Conservation (phyloP, 1,140 invertebrate genomes). For the Danaus melanippus region DNA sequence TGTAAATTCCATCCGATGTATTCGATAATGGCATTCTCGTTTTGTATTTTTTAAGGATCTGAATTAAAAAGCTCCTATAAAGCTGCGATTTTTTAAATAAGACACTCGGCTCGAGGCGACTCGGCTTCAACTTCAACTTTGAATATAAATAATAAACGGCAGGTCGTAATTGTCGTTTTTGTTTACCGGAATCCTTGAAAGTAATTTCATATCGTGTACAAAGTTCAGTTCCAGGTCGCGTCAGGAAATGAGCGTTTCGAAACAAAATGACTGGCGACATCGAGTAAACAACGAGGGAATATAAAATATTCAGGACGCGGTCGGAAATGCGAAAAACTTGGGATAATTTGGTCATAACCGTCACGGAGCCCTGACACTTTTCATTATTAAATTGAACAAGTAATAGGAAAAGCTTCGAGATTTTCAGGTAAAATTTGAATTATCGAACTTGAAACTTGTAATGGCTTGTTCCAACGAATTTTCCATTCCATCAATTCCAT, state of each 20-base stretch:
- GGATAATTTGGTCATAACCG: constrained; percentile 13
- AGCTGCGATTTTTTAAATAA: background rate
- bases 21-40: background rate
- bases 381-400: constrained; percentile 1
- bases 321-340: constrained; percentile 18
- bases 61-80: background rate
- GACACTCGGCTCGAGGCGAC: too few species aligned
- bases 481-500: too few species aligned
- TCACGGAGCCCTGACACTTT: constrained; percentile 7
- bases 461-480: too few species aligned
- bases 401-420: too few species aligned
- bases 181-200: constrained; percentile 10
- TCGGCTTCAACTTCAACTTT: too few species aligned
- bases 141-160: too few species aligned
- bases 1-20: constrained; percentile 29
- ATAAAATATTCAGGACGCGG: constrained; percentile 19
- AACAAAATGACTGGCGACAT: constrained; percentile 12
- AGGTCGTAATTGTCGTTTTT: too few species aligned
- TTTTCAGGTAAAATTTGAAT: too few species aligned
- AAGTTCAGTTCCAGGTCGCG: constrained; percentile 10
- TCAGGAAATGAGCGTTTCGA: constrained; percentile 19
- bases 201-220: constrained; percentile 21
- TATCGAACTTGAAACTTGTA: too few species aligned
- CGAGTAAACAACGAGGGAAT: constrained; percentile 12
- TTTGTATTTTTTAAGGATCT: background rate